Conservation (phyloP, 2,888 invertebrate species). For the Chaetogeoica ovagalla region DNA sequence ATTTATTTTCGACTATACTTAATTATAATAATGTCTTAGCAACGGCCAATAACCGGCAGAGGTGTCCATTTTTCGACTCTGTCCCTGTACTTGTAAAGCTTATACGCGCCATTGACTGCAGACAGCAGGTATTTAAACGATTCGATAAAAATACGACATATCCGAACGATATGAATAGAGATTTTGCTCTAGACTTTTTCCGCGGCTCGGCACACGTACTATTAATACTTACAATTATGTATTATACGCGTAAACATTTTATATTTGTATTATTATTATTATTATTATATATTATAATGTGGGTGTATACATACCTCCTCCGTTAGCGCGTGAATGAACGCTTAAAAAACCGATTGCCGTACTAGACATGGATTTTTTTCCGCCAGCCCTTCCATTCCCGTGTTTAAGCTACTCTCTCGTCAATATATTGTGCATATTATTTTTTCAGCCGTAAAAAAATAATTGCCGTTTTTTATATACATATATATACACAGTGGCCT, state of each 20-base stretch:
- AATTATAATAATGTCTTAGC: too few relatives aligned
- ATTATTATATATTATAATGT: too few relatives aligned
- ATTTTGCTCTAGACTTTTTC: conserved; percentile 11
- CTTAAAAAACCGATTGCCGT: conserved; percentile 28
- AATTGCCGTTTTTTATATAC: conserved; percentile 41
- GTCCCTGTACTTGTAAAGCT: too few relatives aligned
- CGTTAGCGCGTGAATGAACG: neutral
- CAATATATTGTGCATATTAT: conserved; percentile 16
- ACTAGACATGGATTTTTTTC: conserved; percentile 23
- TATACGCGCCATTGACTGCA: too few relatives aligned
- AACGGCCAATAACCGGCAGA: neutral
- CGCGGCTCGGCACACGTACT: neutral
- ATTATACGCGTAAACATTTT: too few relatives aligned
- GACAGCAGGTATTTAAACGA: conserved; percentile 26
- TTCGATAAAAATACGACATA: conserved; percentile 31
- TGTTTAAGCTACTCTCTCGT: conserved; percentile 16
- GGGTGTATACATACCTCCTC: too few relatives aligned
- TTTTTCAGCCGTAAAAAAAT: conserved; percentile 52
- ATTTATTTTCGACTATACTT: too few relatives aligned
- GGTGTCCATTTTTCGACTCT: too few relatives aligned
- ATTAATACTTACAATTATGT: too few relatives aligned
- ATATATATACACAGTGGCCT: neutral
- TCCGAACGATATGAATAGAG: conserved; percentile 29
- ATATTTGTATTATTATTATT: too few relatives aligned
- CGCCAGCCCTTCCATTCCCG: neutral